Conservation (phyloP, 1,140 invertebrate genomes). For the Sarcophaga peregrina region DNA sequence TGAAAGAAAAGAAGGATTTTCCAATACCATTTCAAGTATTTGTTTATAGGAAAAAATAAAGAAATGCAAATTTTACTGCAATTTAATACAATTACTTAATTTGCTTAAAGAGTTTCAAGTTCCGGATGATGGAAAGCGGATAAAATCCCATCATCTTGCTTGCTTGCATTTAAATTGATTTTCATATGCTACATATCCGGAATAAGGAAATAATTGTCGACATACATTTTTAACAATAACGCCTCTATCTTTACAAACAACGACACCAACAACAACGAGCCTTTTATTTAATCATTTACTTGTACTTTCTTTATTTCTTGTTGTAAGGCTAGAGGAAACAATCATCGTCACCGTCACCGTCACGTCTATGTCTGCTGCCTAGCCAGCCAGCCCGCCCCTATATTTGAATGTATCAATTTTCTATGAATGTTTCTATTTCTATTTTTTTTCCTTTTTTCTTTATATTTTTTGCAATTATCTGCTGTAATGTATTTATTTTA, state of each 20-base stretch:
- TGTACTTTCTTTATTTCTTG: no score
- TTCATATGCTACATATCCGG: conserved; percentile 33
- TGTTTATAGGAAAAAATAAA: not conserved
- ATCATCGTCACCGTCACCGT: no score
- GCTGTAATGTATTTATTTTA: not conserved
- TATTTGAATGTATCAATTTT: conserved; percentile 35
- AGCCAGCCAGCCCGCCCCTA: not conserved
- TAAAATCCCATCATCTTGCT: no score
- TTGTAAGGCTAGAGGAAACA: no score
- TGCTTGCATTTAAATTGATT: conserved; percentile 19
- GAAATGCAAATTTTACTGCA: conserved; percentile 31
- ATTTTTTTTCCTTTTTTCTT: no score
- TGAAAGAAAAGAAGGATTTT: not conserved
- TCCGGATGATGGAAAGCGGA: no score
- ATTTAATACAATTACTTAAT: conserved; percentile 41
- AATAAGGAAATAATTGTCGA: conserved; percentile 37
- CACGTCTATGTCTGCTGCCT: not conserved
- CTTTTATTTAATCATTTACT: no score
- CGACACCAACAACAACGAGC: not conserved
- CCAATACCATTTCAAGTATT: not conserved
- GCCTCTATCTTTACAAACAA: conserved; percentile 13
- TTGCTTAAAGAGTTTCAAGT: not conserved
- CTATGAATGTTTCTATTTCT: not conserved
- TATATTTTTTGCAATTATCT: conserved; percentile 11
- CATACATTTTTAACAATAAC: not conserved